Evolutionary conservation across 2,113 vertebrate genomes (phyloP), one percentile per base, ranked within the genome.

Genomic region (Carassius gibelio): DNA sequence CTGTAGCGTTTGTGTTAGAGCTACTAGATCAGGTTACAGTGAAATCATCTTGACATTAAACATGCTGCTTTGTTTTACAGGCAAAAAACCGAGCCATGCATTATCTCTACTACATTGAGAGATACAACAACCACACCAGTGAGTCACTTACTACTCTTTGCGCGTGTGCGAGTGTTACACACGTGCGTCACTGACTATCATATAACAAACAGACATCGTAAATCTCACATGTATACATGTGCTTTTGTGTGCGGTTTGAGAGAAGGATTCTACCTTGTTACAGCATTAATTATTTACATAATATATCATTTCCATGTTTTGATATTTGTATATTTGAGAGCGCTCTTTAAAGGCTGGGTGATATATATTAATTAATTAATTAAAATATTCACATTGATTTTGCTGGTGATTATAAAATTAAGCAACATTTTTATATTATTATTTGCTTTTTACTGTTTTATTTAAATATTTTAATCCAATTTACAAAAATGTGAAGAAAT

Each of bases 31-130:
- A 11, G 34, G 1, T 71, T 30, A n/a, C 13, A 42, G 14, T n/a
- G 17, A 21, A 61, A 62, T 81, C 21, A 52, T 57, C 38, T 66
- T 66, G 11, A 75, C 14, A 42, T 68, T 68, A 72, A 72, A n/a
- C 19, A n/a, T 1, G 1, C 9, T 78, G 17, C 23, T 71, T 50
- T 89, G 36, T 8, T 84, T 86, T 90, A 77, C 89, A 99, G 98
- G 98, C 98, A 62, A 99, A 98, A 93, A 99, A 99, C 93, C 93
- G 93, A 95, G 98, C 98, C 0, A 86, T 97, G 81, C 95, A 92
- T 69, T 95, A 94, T 91, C 90, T 99, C 78, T 94, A 96, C 84
- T 97, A 95, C 10, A 94, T 98, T 72, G 97, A 99, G 4, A 88
- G 94, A 66, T 97, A 95, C 87, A 94, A 98, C 87, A 85, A 95